Evolutionary conservation across 2,888 invertebrate species (phyloP).

Genomic region (Cosmorhoe ocellata): DNA sequence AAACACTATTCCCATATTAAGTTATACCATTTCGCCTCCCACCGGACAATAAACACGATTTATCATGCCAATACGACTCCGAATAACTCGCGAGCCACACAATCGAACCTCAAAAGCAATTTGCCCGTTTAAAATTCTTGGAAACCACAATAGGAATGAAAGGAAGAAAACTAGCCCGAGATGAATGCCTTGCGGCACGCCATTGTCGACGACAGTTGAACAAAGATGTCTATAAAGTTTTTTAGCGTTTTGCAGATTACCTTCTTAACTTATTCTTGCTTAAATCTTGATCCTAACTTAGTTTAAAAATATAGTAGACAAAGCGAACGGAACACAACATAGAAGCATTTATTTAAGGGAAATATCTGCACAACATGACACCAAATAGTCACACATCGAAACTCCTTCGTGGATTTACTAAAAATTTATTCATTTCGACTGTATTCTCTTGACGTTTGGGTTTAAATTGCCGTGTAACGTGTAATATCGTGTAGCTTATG

Average conservation of each 20-base stretch:
- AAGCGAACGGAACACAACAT: no score
- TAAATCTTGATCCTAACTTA: no score
- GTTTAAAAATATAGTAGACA: no score
- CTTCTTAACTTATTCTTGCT: no score
- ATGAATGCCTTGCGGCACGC: constrained; percentile 12
- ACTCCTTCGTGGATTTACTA: no score
- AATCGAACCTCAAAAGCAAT: constrained; percentile 23
- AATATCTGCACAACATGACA: no score
- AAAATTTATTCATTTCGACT: no score
- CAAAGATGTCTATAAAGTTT: constrained; percentile 9
- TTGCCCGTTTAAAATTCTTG: constrained; percentile 13
- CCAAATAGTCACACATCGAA: no score
- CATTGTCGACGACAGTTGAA: constrained; percentile 11
- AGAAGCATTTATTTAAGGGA: no score
- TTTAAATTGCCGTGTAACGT: no score
- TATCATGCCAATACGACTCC: neutral
- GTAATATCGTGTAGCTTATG: no score
- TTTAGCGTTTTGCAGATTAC: neutral
- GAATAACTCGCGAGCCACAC: constrained; percentile 2
- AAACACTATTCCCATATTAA: neutral
- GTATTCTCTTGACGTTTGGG: no score
- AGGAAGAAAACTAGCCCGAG: constrained; percentile 7
- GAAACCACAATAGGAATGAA: constrained; percentile 4
- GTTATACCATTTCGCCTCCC: neutral
- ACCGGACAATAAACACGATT: neutral